phyloP scores from a whole-genome alignment of 2,797 vertebrate genomes.

The Spinibarbus caldwelli region DNA sequence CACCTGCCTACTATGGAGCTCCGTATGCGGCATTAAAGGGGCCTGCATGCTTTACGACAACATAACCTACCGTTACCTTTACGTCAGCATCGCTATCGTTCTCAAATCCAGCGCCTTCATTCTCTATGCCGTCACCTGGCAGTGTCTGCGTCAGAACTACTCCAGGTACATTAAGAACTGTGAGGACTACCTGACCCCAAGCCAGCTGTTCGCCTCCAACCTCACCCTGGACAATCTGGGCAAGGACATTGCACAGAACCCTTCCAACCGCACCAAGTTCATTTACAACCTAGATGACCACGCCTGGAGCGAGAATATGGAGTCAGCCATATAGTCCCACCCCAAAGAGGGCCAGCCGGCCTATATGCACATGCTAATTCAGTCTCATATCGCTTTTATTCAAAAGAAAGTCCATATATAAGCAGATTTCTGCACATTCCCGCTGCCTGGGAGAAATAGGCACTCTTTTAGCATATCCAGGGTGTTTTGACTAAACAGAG shows the following conservation, averaged over 20 bases:
- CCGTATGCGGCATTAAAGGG: conserved; percentile 88
- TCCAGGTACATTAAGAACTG: conserved; percentile 95
- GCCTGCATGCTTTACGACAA: conserved; percentile 96
- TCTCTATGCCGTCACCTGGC: conserved; percentile 95
- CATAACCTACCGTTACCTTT: conserved; percentile 89
- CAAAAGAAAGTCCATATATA: conserved; percentile 6
- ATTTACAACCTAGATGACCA: conserved; percentile 98
- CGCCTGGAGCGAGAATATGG: conserved; percentile 98
- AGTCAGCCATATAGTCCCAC: conserved; percentile 92
- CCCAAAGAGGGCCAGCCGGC: conserved; percentile 41
- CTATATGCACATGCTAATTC: conserved; percentile 53
- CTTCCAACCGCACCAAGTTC: conserved; percentile 92
- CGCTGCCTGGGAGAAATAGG: conserved; percentile 24
- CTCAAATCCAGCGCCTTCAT: conserved; percentile 94
- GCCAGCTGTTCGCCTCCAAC: conserved; percentile 94
- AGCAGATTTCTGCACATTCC: conserved; percentile 27
- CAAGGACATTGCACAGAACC: conserved; percentile 85
- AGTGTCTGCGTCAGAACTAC: conserved; percentile 95
- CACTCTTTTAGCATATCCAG: conserved; percentile 39
- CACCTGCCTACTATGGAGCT: conserved; percentile 97
- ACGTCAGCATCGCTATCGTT: conserved; percentile 94
- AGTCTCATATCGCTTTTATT: conserved; percentile 41
- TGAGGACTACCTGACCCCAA: conserved; percentile 87
- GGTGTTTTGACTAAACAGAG: conserved; percentile 44
- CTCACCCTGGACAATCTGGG: conserved; percentile 95